These are phyloP conservation scores for Hirtodrosophila duncani DNA, from an alignment of 2,888 invertebrate genomes.

Conservation along the genomic window DNA sequence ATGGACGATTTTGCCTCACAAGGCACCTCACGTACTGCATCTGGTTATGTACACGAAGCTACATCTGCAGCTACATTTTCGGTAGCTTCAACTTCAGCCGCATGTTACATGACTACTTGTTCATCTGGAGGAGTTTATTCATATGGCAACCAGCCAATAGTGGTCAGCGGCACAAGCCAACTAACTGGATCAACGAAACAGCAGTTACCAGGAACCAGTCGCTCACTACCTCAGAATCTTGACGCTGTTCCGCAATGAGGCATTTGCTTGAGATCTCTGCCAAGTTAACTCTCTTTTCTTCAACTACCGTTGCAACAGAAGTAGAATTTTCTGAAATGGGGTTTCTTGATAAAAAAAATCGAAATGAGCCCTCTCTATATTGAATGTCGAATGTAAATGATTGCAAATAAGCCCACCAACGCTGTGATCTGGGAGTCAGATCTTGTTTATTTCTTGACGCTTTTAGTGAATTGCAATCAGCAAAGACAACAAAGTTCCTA, in stretches of 20 bases:
- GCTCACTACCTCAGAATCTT: not conserved
- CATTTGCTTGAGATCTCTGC: not conserved
- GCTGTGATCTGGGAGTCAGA: slow-evolving; percentile 17
- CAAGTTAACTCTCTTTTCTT: no score
- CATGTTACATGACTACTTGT: no score
- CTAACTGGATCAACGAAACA: no score
- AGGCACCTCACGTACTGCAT: no score
- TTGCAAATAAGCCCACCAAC: slow-evolving; percentile 27
- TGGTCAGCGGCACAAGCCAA: no score
- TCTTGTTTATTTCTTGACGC: slow-evolving; percentile 9
- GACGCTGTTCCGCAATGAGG: not conserved
- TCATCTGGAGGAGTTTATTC: no score
- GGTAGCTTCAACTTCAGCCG: no score
- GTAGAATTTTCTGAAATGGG: slow-evolving; percentile 7
- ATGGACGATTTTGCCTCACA: no score
- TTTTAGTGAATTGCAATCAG: slow-evolving; percentile 22
- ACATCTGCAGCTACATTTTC: no score
- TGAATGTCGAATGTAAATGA: slow-evolving; percentile 22
- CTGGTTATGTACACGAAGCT: no score
- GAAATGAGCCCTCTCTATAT: slow-evolving; percentile 13
- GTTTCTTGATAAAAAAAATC: slow-evolving; percentile 16
- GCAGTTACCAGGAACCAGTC: no score
- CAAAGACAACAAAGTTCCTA: slow-evolving; percentile 3
- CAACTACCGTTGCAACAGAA: slow-evolving; percentile 1
- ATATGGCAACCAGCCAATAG: no score